phyloP scores from a whole-genome alignment of 2,113 vertebrate genomes.

The Malurus melanocephalus region DNA sequence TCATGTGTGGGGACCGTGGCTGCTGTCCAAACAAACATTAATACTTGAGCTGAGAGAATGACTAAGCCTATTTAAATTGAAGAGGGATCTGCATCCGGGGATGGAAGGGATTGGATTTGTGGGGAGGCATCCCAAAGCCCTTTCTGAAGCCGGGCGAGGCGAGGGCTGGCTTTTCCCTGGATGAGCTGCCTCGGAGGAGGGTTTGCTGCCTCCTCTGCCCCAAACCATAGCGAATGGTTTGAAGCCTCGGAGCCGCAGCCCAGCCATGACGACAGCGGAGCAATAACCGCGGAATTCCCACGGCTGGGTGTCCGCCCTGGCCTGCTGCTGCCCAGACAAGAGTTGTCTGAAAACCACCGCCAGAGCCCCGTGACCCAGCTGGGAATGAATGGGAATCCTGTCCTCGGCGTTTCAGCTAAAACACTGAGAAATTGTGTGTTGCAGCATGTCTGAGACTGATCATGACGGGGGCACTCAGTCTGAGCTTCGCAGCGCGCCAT shows the following conservation, averaged over 20 bases:
- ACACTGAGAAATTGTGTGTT: constrained; percentile 62
- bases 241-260: constrained; percentile 16
- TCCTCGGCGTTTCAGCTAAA: constrained; percentile 47
- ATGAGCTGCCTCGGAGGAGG: neutral
- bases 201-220: neutral
- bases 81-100: neutral
- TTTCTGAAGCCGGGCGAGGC: neutral
- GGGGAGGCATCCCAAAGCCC: neutral
- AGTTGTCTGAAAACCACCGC: constrained; percentile 44
- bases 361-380: constrained; percentile 57
- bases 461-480: constrained; percentile 39
- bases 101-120: neutral
- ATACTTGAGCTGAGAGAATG: neutral
- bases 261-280: constrained; percentile 39
- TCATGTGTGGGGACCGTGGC: neutral
- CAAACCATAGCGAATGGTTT: constrained; percentile 43
- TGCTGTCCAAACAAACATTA: neutral
- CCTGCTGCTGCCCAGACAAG: constrained; percentile 51
- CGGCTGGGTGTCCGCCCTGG: neutral
- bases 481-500: constrained; percentile 36
- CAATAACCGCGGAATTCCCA: constrained; percentile 39
- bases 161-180: neutral
- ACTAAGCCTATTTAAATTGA: neutral
- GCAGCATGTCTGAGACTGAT: constrained; percentile 58
- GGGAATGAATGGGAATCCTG: constrained; percentile 66